These are phyloP conservation scores for Drosophila pachea DNA, from an alignment of 1,140 invertebrate genomes.

Conservation along the genomic window DNA sequence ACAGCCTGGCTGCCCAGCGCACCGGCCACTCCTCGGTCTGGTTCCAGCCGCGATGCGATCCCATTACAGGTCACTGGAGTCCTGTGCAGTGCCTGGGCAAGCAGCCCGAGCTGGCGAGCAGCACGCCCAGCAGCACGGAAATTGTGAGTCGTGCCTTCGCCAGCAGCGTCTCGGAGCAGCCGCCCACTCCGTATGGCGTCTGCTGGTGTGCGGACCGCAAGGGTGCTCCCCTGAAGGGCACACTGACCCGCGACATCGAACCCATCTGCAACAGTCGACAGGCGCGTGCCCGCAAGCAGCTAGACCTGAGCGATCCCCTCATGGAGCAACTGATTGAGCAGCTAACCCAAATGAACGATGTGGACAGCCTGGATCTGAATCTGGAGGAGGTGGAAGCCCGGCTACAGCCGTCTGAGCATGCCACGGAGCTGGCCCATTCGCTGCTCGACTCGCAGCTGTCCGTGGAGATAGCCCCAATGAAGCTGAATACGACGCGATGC, in stretches of 20 bases:
- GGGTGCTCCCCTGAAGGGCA: slow-evolving; percentile 89
- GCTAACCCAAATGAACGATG: slow-evolving; percentile 81
- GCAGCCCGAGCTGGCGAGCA: slow-evolving; percentile 48
- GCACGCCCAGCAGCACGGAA: slow-evolving; percentile 27
- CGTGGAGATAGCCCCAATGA: slow-evolving; percentile 52
- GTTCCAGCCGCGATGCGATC: slow-evolving; percentile 87
- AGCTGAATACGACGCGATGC: slow-evolving; percentile 81
- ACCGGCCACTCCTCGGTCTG: slow-evolving; percentile 80
- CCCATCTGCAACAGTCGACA: slow-evolving; percentile 88
- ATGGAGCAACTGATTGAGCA: slow-evolving; percentile 84
- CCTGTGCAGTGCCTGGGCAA: slow-evolving; percentile 87
- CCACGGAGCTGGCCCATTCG: slow-evolving; percentile 77
- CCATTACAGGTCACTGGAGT: slow-evolving; percentile 87
- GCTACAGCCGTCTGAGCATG: slow-evolving; percentile 48
- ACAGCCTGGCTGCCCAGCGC: slow-evolving; percentile 84
- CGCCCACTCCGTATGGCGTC: slow-evolving; percentile 80
- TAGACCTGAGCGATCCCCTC: slow-evolving; percentile 77
- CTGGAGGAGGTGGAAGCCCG: slow-evolving; percentile 51
- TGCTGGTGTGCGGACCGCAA: slow-evolving; percentile 92
- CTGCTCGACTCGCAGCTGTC: slow-evolving; percentile 67
- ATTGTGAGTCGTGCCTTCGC: slow-evolving; percentile 62
- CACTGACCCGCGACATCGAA: slow-evolving; percentile 85
- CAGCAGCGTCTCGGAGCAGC: slow-evolving; percentile 2
- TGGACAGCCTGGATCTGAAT: slow-evolving; percentile 79
- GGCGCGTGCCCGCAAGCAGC: slow-evolving; percentile 81